These are phyloP conservation scores for Napeogenes sylphis DNA, from an alignment of 2,888 invertebrate species.

Conservation along the genomic window DNA sequence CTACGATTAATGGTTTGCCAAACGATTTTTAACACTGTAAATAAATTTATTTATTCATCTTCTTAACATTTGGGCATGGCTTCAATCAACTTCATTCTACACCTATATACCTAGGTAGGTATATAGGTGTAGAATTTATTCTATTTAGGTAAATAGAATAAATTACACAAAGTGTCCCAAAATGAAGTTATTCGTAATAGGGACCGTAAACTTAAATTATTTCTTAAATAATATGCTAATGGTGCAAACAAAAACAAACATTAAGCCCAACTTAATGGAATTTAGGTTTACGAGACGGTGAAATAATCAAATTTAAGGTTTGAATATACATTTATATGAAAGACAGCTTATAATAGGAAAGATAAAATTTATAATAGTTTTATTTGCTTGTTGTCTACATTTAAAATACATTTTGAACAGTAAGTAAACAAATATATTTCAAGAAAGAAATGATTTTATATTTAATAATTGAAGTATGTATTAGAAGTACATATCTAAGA, in stretches of 20 bases:
- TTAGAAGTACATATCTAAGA: no score
- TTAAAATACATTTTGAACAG: no score
- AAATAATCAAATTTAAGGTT: constrained; percentile 15
- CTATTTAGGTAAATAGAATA: not conserved
- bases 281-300: constrained; percentile 24
- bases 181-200: constrained; percentile 4
- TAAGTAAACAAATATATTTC: no score
- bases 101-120: not conserved
- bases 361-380: no score
- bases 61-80: not conserved
- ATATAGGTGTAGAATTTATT: no score
- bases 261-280: constrained; percentile 26
- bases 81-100: not conserved
- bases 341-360: not conserved
- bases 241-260: constrained; percentile 23
- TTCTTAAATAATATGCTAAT: constrained; percentile 23
- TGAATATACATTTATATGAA: not conserved
- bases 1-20: not conserved
- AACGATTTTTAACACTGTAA: not conserved
- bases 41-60: no score
- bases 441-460: no score
- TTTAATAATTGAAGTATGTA: no score
- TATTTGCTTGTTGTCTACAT: no score
- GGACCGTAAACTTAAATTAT: constrained; percentile 16
- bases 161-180: not conserved